Base-by-base conservation (phyloP, 2,797 vertebrate genomes). In the Semaprochilodus insignis region DNA sequence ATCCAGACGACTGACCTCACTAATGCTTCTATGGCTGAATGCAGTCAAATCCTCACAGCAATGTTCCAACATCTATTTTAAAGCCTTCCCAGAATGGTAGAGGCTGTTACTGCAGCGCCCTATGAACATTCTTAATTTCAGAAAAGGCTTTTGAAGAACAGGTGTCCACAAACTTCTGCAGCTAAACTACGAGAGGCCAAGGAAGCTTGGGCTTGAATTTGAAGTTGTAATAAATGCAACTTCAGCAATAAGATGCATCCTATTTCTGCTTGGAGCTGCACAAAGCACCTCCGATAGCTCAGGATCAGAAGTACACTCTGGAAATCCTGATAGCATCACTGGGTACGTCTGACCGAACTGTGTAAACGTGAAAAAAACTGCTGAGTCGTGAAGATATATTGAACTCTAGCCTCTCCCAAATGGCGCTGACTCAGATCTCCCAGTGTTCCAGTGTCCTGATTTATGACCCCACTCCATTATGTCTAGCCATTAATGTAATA, bases 401-500 rank as follows among this genome's bases (percentile, higher is more conserved):
- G 73, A 66, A 78, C 63, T 63, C 44, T 48, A 27, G 17, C 19
- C 19, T 77, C 27, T 31, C 14, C 23, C 17, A 73, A 63, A 48
- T 44, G 16, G 44, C 27, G 70, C 63, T 74, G 70, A 75, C 78
- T 62, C 21, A 85, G 69, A 40, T 65, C 54, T 78, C 23, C 57
- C 23, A 25, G n/a, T 31, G 59, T 71, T 31, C 44, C 71, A n/a
- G 65, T 40, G 23, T 34, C 44, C 44, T 75, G 80, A 85, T 74
- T 79, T 71, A 75, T 48, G 15, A 79, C 69, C 57, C 76, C 48
- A 59, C 34, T 71, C 34, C 8, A 21, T 69, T 40, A 65, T 78
- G 27, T 59, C 59, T 31, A 52, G 57, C n/a, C 36, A 71, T 75
- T 82, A 80, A 51, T 74, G 23, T 23, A 85, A 83, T 51, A 40